Conservation (phyloP, 2,888 invertebrate genomes). For the Ormyrus pomaceus region DNA sequence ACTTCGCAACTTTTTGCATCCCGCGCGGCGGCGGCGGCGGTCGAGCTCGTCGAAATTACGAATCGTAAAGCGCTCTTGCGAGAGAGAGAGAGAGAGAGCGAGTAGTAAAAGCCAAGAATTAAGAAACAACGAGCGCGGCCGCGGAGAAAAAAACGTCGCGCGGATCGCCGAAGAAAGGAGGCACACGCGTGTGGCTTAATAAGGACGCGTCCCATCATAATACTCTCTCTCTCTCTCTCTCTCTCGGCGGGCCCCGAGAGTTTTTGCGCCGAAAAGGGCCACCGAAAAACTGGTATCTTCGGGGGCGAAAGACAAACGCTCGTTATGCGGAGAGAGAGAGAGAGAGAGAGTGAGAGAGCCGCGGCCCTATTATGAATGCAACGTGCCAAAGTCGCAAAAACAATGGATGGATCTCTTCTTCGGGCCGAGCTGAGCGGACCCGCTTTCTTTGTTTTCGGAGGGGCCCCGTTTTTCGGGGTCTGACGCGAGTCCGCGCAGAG, state of each 20-base stretch:
- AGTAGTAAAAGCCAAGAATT: slow-evolving; percentile 30
- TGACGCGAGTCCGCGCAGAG: slow-evolving; percentile 13
- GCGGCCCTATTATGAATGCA: slow-evolving; percentile 56
- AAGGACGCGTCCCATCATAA: slow-evolving; percentile 20
- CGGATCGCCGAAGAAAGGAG: background rate
- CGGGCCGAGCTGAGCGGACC: slow-evolving; percentile 1
- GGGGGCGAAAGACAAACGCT: slow-evolving; percentile 38
- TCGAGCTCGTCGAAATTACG: slow-evolving; percentile 4
- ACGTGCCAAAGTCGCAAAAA: slow-evolving; percentile 58
- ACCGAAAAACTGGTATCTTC: slow-evolving; percentile 52
- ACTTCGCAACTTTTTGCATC: slow-evolving; percentile 23
- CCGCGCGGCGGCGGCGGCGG: background rate
- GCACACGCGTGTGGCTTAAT: slow-evolving; percentile 26
- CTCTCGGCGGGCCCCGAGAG: background rate
- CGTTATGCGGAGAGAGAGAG: slow-evolving; percentile 42
- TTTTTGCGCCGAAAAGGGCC: background rate
- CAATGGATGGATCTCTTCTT: slow-evolving; percentile 57
- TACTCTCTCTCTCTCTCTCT: background rate
- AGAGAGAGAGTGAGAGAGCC: too few species aligned
- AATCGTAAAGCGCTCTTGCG: background rate
- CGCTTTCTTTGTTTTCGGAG: slow-evolving; percentile 44
- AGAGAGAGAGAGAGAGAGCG: background rate
- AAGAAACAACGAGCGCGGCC: background rate
- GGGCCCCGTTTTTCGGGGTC: slow-evolving; percentile 37
- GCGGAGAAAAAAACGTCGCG: background rate